A percentile compares a stretch with the other conserved stretches of the same genome.
These are phyloP conservation scores for Ligdia adustata DNA, from an alignment of 2,888 invertebrate species.

Conservation along the genomic window DNA sequence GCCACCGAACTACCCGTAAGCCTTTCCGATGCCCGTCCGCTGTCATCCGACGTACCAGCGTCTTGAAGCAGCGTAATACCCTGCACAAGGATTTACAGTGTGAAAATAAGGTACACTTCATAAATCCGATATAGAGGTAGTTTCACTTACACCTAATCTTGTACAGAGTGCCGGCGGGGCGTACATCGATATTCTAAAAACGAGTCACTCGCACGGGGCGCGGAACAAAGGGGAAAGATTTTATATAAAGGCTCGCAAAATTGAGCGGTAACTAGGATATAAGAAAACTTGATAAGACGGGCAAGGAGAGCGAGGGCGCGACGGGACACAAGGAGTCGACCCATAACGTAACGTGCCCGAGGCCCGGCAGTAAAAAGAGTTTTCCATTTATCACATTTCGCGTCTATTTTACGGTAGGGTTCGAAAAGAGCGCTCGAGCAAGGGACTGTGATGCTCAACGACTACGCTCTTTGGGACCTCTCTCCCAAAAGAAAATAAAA, in stretches of 20 bases:
- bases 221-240: conserved; percentile 58
- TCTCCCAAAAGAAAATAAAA: conserved; percentile 80
- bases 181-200: conserved; percentile 61
- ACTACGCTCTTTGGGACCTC: conserved; percentile 66
- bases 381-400: conserved; percentile 83
- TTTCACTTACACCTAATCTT: conserved; percentile 42
- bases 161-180: conserved; percentile 51
- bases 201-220: conserved; percentile 60
- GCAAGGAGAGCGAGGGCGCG: conserved; percentile 59
- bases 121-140: conserved; percentile 41
- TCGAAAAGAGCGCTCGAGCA: conserved; percentile 67
- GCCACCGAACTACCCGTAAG: conserved; percentile 90
- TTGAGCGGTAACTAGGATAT: conserved; percentile 78
- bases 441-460: conserved; percentile 68
- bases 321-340: conserved; percentile 63
- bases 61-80: conserved; percentile 89
- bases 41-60: conserved; percentile 93
- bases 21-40: conserved; percentile 92
- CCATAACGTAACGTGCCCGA: conserved; percentile 74
- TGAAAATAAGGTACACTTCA: conserved; percentile 49
- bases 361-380: conserved; percentile 79
- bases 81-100: conserved; percentile 74
- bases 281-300: conserved; percentile 79
- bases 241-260: conserved; percentile 70
- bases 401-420: conserved; percentile 82